phyloP scores from a whole-genome alignment of 2,797 vertebrate genomes.

The Intellagama lesueurii region DNA sequence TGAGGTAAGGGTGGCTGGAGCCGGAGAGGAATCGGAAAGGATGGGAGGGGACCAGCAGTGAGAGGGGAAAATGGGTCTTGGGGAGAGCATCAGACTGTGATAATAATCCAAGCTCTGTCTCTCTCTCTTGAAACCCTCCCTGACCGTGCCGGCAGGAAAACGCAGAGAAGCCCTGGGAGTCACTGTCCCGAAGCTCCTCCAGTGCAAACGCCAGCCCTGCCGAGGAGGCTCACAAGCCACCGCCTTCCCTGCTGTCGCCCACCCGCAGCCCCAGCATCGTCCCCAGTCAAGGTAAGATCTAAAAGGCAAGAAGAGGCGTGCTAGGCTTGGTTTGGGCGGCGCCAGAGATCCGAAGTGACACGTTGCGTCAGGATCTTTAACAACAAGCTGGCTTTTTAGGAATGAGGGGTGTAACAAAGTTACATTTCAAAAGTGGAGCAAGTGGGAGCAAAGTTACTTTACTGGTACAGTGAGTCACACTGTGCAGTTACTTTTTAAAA shows the following conservation, averaged over 20 bases:
- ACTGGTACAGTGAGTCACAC: too few relatives aligned
- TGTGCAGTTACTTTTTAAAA: too few relatives aligned
- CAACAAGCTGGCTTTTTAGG: too few relatives aligned
- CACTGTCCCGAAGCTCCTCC: slow-evolving; percentile 34
- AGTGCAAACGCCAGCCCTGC: slow-evolving; percentile 12
- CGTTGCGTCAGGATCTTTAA: too few relatives aligned
- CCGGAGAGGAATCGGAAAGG: too few relatives aligned
- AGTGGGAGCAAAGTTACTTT: too few relatives aligned
- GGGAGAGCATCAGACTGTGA: not conserved
- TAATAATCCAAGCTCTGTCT: too few relatives aligned
- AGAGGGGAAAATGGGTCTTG: not conserved
- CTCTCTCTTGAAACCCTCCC: not conserved
- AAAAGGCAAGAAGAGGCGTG: accelerated
- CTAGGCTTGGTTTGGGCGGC: not conserved
- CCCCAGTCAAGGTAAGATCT: slow-evolving; percentile 65
- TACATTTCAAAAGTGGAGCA: too few relatives aligned
- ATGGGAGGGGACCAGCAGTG: accelerated
- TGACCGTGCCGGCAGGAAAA: slow-evolving; percentile 18
- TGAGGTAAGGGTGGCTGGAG: slow-evolving; percentile 76
- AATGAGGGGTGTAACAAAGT: too few relatives aligned
- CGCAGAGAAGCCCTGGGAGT: slow-evolving; percentile 47
- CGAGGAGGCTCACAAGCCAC: slow-evolving; percentile 22
- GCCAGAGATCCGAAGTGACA: too few relatives aligned
- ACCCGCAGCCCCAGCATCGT: slow-evolving; percentile 58
- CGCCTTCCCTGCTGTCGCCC: not conserved